Evolutionary conservation across 2,888 invertebrate genomes (phyloP).

Genomic region (Taphrorychus bicolor): DNA sequence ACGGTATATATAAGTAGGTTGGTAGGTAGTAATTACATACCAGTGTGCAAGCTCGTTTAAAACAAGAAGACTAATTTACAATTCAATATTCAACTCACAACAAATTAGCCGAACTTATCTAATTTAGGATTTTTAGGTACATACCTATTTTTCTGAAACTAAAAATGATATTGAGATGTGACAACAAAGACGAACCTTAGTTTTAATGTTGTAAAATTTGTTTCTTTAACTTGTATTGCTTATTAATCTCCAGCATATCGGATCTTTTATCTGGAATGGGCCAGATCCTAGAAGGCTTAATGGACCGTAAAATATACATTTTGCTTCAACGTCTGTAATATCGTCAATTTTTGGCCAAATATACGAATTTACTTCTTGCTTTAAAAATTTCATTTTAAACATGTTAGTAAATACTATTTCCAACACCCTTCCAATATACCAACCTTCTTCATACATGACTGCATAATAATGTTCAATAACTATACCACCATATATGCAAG

Average conservation of each 20-base stretch:
- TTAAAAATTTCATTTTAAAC: not conserved
- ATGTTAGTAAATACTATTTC: not conserved
- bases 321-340: not conserved
- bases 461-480: not conserved
- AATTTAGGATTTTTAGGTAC: too few species aligned
- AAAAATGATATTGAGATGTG: too few species aligned
- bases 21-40: too few species aligned
- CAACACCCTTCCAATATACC: not conserved
- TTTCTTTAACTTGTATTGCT: not conserved
- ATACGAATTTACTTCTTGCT: not conserved
- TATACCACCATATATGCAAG: too few species aligned
- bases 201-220: too few species aligned
- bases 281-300: not conserved
- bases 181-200: too few species aligned
- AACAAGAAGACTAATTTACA: too few species aligned
- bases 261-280: not conserved
- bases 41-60: too few species aligned
- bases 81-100: too few species aligned
- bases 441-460: not conserved
- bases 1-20: too few species aligned
- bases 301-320: not conserved
- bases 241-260: not conserved
- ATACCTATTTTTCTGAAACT: too few species aligned
- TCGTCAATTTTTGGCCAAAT: not conserved
- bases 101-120: too few species aligned